Evolutionary conservation across 1,140 invertebrate species (phyloP).

Genomic region (Vanessa tameamea): DNA sequence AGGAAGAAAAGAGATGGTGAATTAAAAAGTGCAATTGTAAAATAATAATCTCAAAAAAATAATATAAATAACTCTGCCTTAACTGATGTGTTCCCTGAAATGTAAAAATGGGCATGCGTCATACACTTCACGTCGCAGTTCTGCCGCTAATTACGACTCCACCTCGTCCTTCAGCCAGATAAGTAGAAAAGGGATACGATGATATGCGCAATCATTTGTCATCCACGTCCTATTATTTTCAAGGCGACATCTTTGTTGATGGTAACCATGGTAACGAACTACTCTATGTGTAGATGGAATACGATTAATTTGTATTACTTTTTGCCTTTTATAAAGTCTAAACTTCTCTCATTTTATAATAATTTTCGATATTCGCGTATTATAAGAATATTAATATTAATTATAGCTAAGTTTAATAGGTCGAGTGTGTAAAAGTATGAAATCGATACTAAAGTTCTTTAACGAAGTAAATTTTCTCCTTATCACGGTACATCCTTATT

Average conservation of each 20-base stretch:
- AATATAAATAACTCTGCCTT: background rate
- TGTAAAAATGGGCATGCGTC: constrained; percentile 51
- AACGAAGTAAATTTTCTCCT: constrained; percentile 34
- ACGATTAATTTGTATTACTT: too few relatives aligned
- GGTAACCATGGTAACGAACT: background rate
- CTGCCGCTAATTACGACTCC: constrained; percentile 59
- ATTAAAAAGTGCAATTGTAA: too few relatives aligned
- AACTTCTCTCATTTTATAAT: too few relatives aligned
- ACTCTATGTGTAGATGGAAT: background rate
- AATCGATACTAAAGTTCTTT: constrained; percentile 13
- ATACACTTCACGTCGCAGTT: constrained; percentile 47
- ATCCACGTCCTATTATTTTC: constrained; percentile 10
- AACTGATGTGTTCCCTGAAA: constrained; percentile 35
- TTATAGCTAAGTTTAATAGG: background rate
- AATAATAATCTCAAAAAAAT: background rate
- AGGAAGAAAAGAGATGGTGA: too few relatives aligned
- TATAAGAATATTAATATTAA: too few relatives aligned
- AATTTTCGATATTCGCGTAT: too few relatives aligned
- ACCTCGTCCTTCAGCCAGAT: constrained; percentile 29
- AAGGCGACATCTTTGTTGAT: background rate
- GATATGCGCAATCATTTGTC: constrained; percentile 10
- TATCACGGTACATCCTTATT: constrained; percentile 33
- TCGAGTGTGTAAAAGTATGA: constrained; percentile 7
- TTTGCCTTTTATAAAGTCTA: too few relatives aligned
- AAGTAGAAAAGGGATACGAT: constrained; percentile 13